Evolutionary conservation across 2,888 invertebrate species (phyloP).

Genomic region (Microchrysa polita): DNA sequence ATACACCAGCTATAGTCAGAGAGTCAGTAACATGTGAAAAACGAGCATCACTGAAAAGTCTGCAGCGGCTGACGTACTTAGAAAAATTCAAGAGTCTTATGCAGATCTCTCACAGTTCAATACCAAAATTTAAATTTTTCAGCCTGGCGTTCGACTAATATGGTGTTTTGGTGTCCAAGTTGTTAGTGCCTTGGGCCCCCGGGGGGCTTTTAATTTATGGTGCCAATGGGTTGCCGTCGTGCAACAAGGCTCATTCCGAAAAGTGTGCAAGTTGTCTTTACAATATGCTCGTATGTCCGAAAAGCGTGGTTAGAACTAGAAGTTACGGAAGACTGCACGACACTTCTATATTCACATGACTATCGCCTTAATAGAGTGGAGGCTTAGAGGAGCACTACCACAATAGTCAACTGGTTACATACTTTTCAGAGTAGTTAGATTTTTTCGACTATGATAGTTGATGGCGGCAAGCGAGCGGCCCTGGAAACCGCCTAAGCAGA

Average conservation of each 20-base stretch:
- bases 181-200: not conserved
- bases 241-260: no score
- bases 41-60: no score
- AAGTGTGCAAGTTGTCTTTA: no score
- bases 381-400: slow-evolving; percentile 13
- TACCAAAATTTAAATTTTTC: not conserved
- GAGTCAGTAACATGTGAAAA: not conserved
- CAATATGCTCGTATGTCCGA: no score
- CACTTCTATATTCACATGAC: slow-evolving; percentile 7
- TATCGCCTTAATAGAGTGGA: not conserved
- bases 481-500: slow-evolving; percentile 38
- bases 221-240: slow-evolving; percentile 5
- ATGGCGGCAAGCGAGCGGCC: no score
- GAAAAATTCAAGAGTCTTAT: not conserved
- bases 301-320: not conserved
- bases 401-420: not conserved
- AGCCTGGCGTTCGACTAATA: not conserved
- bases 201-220: slow-evolving; percentile 21
- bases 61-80: not conserved
- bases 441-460: slow-evolving; percentile 5
- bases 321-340: slow-evolving; percentile 40
- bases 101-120: slow-evolving; percentile 1
- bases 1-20: slow-evolving; percentile 3
- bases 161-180: not conserved
- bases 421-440: slow-evolving; percentile 3